These are phyloP conservation scores for Drepanosiphum platanoidis DNA, from an alignment of 2,888 invertebrate species.

Conservation along the genomic window DNA sequence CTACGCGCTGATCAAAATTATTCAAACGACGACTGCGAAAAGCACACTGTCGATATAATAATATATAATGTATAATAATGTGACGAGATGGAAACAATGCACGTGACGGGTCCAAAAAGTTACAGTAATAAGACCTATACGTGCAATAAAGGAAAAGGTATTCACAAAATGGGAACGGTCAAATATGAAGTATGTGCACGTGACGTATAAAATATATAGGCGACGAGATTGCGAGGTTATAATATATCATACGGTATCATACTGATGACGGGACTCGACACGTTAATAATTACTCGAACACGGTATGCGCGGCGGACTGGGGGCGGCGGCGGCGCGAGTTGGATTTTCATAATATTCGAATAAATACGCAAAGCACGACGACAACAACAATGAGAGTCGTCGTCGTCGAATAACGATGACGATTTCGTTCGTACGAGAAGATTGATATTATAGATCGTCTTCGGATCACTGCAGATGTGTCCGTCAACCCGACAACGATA, in stretches of 20 bases:
- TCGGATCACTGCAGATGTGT: neutral
- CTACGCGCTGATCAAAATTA: neutral
- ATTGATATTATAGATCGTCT: neutral
- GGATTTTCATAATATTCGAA: conserved; percentile 45
- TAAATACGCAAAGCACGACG: conserved; percentile 28
- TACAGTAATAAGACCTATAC: conserved; percentile 8
- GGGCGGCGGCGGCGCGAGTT: neutral
- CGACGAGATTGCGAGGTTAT: neutral
- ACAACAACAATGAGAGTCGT: conserved; percentile 7
- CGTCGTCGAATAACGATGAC: neutral
- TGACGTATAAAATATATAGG: neutral
- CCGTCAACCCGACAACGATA: neutral
- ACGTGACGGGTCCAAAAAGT: neutral
- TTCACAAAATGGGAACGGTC: conserved; percentile 39
- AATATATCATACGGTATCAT: no score
- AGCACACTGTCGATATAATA: neutral
- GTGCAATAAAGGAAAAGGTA: neutral
- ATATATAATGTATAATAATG: no score
- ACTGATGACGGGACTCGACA: conserved; percentile 5
- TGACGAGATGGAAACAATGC: neutral
- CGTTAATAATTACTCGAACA: conserved; percentile 8
- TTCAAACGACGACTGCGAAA: neutral
- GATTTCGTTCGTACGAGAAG: neutral
- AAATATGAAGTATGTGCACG: neutral
- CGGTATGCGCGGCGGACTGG: neutral